Evolutionary conservation across 2,888 invertebrate genomes (phyloP), one percentile per base, ranked within the genome.

Genomic region (Aporophyla lueneburgensis): DNA sequence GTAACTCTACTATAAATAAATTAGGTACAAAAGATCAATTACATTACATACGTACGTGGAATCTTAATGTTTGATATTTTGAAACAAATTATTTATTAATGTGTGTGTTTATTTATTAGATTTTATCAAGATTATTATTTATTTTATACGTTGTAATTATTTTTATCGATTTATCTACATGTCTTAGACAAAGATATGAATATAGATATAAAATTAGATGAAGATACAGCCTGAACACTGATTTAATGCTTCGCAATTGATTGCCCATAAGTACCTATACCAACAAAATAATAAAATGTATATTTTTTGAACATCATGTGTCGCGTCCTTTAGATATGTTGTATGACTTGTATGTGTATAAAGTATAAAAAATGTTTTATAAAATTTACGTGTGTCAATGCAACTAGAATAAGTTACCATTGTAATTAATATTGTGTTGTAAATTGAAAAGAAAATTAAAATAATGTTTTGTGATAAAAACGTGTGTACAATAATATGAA

Each of bases 381-480:
- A 58, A 27, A 9, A 66, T 51, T 16, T n/a, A 33, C 21, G 65
- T 59, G 74, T 75, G 65, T 79, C 58, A 65, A 43, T 73, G 40
- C 40, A 65, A 69, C 43, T 80, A 77, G 66, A 61, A 21, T 86
- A 77, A 74, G 77, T 87, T 85, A 85, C 87, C 85, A 87, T 71
- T 75, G 12, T 61, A 74, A 43, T 76, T 51, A 40, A 56, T 63
- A 56, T 65, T 54, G 67, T 72, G 49, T 70, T 70, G 69, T 79
- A 73, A 73, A 72, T 33, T 69, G 21, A 58, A 67, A 33, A 70
- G 21, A 61, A 62, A 74, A 56, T 68, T 49, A 58, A 58, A 74
- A 74, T 66, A 46, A 74, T 16, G 63, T 65, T 85, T 86, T 82
- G 86, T 86, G 86, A 86, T 85, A 87, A 46, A 53, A 43, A 86